Evolutionary conservation across 2,888 invertebrate genomes (phyloP).

Genomic region (Erebia epiphron): DNA sequence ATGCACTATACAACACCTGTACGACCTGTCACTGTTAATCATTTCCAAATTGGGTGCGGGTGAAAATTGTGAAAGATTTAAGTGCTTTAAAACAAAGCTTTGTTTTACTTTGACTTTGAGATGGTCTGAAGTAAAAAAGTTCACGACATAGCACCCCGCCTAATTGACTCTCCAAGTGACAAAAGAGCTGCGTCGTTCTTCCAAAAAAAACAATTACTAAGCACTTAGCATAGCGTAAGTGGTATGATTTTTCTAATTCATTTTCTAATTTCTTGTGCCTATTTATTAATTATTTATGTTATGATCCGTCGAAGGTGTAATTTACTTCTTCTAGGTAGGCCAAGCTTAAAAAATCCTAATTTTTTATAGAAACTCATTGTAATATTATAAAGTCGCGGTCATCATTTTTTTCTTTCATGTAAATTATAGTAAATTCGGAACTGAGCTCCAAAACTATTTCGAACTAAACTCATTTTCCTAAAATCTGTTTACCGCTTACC

Average conservation of each 20-base stretch:
- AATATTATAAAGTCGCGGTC: too few species aligned
- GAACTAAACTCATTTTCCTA: conserved; percentile 39
- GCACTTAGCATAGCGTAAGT: background rate
- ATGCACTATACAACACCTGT: conserved; percentile 11
- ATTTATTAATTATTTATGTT: too few species aligned
- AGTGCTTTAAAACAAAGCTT: background rate
- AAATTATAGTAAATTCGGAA: conserved; percentile 32
- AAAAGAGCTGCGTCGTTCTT: background rate
- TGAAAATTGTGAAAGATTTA: conserved; percentile 1
- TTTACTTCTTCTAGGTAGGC: too few species aligned
- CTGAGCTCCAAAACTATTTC: conserved; percentile 33
- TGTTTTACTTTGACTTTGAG: background rate
- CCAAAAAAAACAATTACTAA: background rate
- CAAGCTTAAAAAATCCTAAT: too few species aligned
- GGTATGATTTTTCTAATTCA: background rate
- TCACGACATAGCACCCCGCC: background rate
- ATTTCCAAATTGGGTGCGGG: conserved; percentile 6
- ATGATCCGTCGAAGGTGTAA: too few species aligned
- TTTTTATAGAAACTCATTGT: too few species aligned
- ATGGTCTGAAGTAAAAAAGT: background rate
- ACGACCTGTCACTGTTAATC: conserved; percentile 8
- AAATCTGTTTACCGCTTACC: conserved; percentile 35
- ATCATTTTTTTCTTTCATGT: background rate
- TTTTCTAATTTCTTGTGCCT: too few species aligned
- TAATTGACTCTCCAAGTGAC: conserved; percentile 2